Evolutionary conservation across 2,888 invertebrate species (phyloP).

Genomic region (Drosophila maculinotata): DNA sequence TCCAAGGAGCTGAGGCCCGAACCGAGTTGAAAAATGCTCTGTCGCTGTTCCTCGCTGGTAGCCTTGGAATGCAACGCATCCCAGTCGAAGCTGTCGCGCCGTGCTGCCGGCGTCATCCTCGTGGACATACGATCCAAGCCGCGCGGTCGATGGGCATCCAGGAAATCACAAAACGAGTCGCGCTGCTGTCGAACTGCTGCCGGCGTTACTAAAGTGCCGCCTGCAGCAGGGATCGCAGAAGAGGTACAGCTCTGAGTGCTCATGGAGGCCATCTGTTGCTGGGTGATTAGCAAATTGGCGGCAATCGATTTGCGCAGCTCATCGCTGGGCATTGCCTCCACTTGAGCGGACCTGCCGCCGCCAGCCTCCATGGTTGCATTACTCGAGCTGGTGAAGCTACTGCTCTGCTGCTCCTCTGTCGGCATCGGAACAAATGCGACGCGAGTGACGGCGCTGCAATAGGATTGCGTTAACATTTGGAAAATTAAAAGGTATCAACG

Average conservation of each 20-base stretch:
- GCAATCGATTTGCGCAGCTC: conserved; percentile 69
- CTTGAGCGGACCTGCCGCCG: conserved; percentile 9
- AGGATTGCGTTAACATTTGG: neutral
- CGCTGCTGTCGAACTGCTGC: conserved; percentile 57
- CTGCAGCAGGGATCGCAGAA: too few relatives aligned
- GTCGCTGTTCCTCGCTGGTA: conserved; percentile 54
- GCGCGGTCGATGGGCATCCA: conserved; percentile 72
- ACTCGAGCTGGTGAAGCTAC: conserved; percentile 63
- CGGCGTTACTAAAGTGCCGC: conserved; percentile 13
- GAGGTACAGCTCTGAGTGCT: conserved; percentile 19
- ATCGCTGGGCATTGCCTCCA: conserved; percentile 51
- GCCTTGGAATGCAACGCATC: conserved; percentile 72
- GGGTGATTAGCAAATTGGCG: conserved; percentile 38
- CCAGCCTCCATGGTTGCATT: conserved; percentile 45
- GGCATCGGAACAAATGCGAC: conserved; percentile 80
- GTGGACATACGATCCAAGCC: conserved; percentile 75
- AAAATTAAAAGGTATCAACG: neutral
- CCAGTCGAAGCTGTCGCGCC: conserved; percentile 84
- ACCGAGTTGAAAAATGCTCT: conserved; percentile 37
- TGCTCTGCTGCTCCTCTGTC: conserved; percentile 57
- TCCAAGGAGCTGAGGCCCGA: conserved; percentile 40
- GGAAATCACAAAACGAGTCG: conserved; percentile 83
- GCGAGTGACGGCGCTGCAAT: conserved; percentile 68
- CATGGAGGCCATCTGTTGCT: conserved; percentile 30
- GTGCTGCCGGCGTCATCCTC: conserved; percentile 48